Evolutionary conservation across 2,113 vertebrate genomes (phyloP).

Genomic region (Ciconia maguari): DNA sequence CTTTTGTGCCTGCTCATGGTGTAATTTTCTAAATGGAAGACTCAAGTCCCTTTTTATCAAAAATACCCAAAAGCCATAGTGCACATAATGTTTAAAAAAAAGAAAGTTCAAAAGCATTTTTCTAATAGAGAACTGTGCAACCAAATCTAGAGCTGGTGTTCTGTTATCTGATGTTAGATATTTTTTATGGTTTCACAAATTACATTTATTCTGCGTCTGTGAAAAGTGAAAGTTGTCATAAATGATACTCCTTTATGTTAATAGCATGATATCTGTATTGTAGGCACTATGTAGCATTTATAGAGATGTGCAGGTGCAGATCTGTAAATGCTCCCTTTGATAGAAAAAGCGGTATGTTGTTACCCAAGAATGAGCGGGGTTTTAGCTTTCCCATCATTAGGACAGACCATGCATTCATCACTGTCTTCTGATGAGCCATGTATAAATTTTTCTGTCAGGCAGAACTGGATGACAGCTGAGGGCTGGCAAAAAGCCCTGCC

Average conservation of each 20-base stretch:
- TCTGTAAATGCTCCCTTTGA: background rate
- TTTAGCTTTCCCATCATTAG: background rate
- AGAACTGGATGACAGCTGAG: background rate
- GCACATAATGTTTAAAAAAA: background rate
- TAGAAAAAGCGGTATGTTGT: background rate
- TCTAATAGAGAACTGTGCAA: background rate
- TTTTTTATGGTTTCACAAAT: background rate
- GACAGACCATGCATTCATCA: background rate
- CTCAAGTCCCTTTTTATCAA: background rate
- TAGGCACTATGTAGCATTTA: accelerated
- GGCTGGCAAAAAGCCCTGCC: background rate
- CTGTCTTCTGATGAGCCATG: background rate
- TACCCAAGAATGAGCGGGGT: background rate
- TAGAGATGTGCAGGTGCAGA: background rate
- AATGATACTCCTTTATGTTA: background rate
- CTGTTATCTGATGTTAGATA: accelerated
- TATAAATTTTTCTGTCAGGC: background rate
- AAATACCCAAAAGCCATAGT: background rate
- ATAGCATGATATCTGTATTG: background rate
- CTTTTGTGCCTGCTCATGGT: background rate
- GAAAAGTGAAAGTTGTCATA: background rate
- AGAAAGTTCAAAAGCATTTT: background rate
- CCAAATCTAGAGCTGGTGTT: background rate
- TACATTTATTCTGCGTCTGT: background rate
- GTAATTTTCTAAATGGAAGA: background rate